Evolutionary conservation across 2,888 invertebrate species (phyloP).

Genomic region (Trichacis sp.): DNA sequence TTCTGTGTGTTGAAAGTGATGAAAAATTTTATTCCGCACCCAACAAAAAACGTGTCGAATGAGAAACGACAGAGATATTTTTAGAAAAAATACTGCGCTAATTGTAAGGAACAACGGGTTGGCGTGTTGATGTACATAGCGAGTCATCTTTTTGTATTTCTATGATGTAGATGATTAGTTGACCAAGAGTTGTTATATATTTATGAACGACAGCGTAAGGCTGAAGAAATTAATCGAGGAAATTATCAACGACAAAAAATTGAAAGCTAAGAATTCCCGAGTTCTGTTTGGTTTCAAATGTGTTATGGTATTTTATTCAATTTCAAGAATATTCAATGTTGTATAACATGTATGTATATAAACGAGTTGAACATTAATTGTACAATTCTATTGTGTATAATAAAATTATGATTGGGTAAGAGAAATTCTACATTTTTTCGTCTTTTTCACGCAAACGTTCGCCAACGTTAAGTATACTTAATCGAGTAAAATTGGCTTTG

Average conservation of each 20-base stretch:
- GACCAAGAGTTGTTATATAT: conserved; percentile 40
- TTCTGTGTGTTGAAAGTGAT: not conserved
- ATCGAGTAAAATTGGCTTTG: conserved; percentile 1
- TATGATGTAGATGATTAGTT: conserved; percentile 37
- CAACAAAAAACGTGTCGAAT: too few species aligned
- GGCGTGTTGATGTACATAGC: conserved; percentile 27
- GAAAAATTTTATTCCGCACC: too few species aligned
- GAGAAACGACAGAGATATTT: conserved; percentile 3
- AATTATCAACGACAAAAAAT: conserved; percentile 15
- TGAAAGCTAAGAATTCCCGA: conserved; percentile 20
- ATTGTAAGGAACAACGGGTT: conserved; percentile 13
- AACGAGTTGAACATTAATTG: conserved; percentile 55
- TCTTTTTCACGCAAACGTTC: not conserved
- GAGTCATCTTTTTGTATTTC: conserved; percentile 28
- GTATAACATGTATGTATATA: conserved; percentile 53
- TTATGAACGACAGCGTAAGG: conserved; percentile 44
- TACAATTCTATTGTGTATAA: conserved; percentile 50
- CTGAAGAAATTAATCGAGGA: conserved; percentile 27
- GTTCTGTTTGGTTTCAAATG: conserved; percentile 40
- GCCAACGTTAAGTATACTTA: not conserved
- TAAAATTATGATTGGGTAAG: conserved; percentile 39
- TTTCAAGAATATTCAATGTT: conserved; percentile 57
- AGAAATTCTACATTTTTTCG: conserved; percentile 1
- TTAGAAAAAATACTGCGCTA: conserved; percentile 19
- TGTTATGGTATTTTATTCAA: conserved; percentile 58